Evolutionary conservation across 2,888 invertebrate genomes (phyloP).

Genomic region (Cosmorhoe ocellata): DNA sequence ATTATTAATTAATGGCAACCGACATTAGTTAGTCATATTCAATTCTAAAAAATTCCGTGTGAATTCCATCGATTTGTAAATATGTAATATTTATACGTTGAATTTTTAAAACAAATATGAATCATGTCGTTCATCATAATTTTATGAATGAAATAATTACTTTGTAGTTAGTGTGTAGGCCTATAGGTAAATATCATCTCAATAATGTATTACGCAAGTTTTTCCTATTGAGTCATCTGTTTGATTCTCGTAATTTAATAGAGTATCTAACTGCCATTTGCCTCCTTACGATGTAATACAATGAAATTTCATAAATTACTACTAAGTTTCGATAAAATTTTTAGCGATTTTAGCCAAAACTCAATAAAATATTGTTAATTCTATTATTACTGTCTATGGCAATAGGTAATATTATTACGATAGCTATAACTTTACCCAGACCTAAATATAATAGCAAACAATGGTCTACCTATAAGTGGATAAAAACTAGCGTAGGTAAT

Average conservation of each 20-base stretch:
- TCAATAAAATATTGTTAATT: no score
- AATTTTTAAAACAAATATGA: conserved; percentile 30
- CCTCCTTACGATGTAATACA: no score
- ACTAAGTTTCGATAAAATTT: no score
- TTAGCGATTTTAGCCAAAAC: no score
- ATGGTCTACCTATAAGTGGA: conserved; percentile 49
- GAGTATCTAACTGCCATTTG: no score
- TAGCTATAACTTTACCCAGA: no score
- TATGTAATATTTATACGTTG: conserved; percentile 15
- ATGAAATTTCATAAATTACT: no score
- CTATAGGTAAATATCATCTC: conserved; percentile 10
- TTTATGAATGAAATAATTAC: conserved; percentile 27
- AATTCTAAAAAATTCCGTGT: conserved; percentile 27
- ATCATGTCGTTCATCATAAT: conserved; percentile 28
- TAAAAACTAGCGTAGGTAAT: conserved; percentile 47
- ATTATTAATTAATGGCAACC: conserved; percentile 18
- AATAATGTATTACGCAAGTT: conserved; percentile 18
- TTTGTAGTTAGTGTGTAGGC: conserved; percentile 3
- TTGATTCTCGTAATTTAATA: conserved; percentile 22
- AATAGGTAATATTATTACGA: no score
- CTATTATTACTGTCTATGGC: no score
- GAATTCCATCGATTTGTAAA: conserved; percentile 25
- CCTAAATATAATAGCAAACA: not conserved
- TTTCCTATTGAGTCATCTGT: conserved; percentile 38
- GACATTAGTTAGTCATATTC: conserved; percentile 28